Evolutionary conservation across 2,888 invertebrate species (phyloP), one percentile per base, ranked within the genome.

Genomic region (Euzetes globulus): DNA sequence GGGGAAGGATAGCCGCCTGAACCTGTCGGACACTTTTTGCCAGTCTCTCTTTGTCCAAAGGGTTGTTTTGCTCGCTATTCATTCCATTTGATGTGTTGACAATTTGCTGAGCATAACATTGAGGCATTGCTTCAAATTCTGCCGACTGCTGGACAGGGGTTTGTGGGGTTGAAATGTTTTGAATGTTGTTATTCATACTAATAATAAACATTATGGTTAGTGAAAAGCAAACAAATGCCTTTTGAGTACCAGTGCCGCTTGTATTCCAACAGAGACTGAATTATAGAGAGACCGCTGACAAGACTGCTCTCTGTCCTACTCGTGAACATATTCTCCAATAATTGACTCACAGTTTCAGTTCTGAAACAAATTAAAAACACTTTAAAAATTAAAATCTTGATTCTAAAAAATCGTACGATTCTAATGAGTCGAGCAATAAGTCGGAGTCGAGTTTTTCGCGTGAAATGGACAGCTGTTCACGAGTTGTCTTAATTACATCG

Each of bases 211-310:
- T 15, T 11, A 60, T 68, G 5, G 27, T 37, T 11, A 33, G 70
- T 13, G 22, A 17, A 9, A 47, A 68, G n/a, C 13, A 71, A 29
- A 27, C 6, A 68, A 15, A 47, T 29, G 58, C 27, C n/a, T n/a
- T n/a, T n/a, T 74, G 79, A 77, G 19, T 78, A 82, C 82, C 81
- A 80, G 76, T 81, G 81, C 77, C 80, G 81, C 73, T 81, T 81
- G 75, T 82, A 81, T 73, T 87, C 87, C 80, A 91, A 84, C 80
- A 91, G 85, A 78, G 88, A 87, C 81, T 91, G 87, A 83, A 92
- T 87, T 82, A 92, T 88, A 83, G 88, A 87, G 81, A 91, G 88
- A 81, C 91, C 92, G 83, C 89, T 89, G 77, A 90, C 87, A 80
- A 92, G 87, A 80, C 90, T 89, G 82, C 82, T 82, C 79, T 83